Conservation (phyloP, 2,797 vertebrate species). For the Phrynocephalus forsythii region DNA sequence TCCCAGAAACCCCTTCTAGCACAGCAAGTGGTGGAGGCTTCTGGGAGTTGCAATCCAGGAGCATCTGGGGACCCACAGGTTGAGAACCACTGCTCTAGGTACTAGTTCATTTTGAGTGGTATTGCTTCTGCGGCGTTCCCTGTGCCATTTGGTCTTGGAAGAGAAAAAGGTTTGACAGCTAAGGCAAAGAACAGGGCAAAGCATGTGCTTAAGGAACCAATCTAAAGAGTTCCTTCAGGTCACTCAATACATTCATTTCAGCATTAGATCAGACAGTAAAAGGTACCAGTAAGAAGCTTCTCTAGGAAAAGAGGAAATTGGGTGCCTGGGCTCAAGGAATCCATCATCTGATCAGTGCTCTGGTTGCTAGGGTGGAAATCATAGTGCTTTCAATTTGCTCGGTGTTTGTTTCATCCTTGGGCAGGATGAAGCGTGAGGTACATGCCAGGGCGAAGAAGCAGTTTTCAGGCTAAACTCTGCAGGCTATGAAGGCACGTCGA, state of each 20-base stretch:
- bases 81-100: background rate
- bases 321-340: conserved; percentile 24
- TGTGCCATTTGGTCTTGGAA: conserved; percentile 36
- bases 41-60: too few species aligned
- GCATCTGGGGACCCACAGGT: too few species aligned
- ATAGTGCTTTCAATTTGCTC: conserved; percentile 7
- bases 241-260: background rate
- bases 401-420: background rate
- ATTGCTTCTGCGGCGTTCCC: conserved; percentile 31
- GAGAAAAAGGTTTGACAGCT: conserved; percentile 22
- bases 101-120: background rate
- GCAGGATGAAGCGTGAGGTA: too few species aligned
- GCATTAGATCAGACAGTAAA: conserved; percentile 25
- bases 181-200: background rate
- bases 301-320: conserved; percentile 37
- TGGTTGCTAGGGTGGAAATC: background rate
- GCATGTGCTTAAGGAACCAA: conserved; percentile 11
- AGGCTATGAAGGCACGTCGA: background rate
- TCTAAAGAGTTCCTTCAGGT: conserved; percentile 28
- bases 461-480: background rate
- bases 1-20: too few species aligned
- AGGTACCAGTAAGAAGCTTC: conserved; percentile 23
- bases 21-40: too few species aligned
- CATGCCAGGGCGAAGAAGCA: background rate
- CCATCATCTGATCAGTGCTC: background rate